Evolutionary conservation across 2,113 vertebrate species (phyloP).

Genomic region (Ondatra zibethicus): DNA sequence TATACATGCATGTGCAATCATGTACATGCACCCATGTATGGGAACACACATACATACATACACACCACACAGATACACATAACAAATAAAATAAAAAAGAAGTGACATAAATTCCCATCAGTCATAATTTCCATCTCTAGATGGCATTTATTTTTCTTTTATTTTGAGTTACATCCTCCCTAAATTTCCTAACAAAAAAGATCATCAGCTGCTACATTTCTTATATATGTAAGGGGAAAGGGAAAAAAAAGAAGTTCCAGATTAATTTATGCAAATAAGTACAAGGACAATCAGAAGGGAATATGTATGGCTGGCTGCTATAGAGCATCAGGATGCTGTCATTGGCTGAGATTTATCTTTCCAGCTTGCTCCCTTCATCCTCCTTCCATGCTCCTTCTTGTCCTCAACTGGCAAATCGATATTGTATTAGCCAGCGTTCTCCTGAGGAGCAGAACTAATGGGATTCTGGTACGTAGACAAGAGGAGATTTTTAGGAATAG

Average conservation of each 20-base stretch:
- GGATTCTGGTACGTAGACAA: background rate
- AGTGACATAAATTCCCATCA: background rate
- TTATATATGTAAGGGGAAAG: background rate
- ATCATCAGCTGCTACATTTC: background rate
- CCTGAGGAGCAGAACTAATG: background rate
- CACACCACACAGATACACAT: background rate
- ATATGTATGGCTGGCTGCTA: background rate
- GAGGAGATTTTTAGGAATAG: background rate
- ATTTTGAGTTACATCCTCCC: background rate
- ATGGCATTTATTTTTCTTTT: constrained; percentile 17
- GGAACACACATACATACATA: background rate
- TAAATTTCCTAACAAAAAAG: constrained; percentile 33
- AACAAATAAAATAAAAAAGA: background rate
- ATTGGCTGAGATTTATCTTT: background rate
- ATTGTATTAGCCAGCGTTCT: background rate
- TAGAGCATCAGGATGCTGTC: background rate
- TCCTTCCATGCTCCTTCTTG: background rate
- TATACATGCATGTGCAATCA: background rate
- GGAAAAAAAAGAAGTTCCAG: background rate
- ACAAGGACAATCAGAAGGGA: background rate
- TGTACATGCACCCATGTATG: background rate
- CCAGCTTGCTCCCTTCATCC: background rate
- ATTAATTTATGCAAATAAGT: background rate
- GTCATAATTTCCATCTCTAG: background rate
- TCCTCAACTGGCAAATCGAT: background rate